Base-by-base conservation (phyloP, 2,888 invertebrate species). In the Rhodophaea formosa region DNA sequence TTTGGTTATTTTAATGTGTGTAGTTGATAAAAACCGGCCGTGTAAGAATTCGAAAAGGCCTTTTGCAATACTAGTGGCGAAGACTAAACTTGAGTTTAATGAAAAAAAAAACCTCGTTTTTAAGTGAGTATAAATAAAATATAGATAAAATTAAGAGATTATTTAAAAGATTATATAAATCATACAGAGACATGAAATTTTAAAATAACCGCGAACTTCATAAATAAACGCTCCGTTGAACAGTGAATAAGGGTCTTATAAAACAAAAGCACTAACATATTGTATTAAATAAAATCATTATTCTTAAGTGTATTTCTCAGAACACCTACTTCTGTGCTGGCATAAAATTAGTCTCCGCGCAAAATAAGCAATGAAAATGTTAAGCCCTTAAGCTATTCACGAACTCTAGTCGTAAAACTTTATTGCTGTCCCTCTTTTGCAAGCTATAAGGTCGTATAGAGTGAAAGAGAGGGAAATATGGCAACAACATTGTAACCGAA, bases 351-450 rank as follows among this genome's bases (percentile, higher is more conserved):
- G 88, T 87, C 83, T 77, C 77, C 81, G 74, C 66, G 73, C 84
- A 86, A 87, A 88, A 86, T 86, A 84, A 88, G 85, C 83, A 84
- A 87, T 85, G 81, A 81, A 87, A 84, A 72, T 74, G 73, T 76
- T 77, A 77, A 78, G 77, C 80, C 82, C 80, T 80, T 70, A 68
- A 77, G 80, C 80, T 77, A 80, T 84, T 79, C 85, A 79, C 80
- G 80, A 83, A 69, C 65, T 76, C 73, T 74, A 77, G 74, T 86
- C 88, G 82, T 88, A 86, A 88, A 88, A 80, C 68, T 72, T 66
- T 67, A 61, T 68, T 39, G 59, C 68, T 63, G 56, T 80, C 82
- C 69, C 74, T 66, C 59, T 82, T 78, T 56, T 57, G 47, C 75
- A 42, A 15, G 14, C 35, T 15, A 45, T 45, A 60, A 62, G 57